Base-by-base conservation (phyloP, 2,113 vertebrate genomes). In the Dissostichus mawsoni region DNA sequence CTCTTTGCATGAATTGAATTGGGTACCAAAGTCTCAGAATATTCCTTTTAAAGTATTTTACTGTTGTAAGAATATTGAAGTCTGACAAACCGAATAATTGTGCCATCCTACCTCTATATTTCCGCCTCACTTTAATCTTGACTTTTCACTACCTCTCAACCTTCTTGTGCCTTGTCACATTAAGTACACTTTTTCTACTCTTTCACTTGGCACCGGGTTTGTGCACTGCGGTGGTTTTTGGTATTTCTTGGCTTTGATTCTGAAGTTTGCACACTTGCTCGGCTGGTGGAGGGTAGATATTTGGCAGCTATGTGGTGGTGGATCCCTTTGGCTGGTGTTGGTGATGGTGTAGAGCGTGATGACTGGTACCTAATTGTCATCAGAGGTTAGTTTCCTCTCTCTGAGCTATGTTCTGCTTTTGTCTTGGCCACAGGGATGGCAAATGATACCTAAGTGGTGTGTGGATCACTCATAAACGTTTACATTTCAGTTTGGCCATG, bases 291-390 rank as follows among this genome's bases (percentile, higher is more conserved):
- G 59, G 61, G 45, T 47, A 0, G 36, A 53, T 67, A 23, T 41
- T 47, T 13, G 69, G 10, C 69, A 62, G 36, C 41, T 73, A 0
- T 69, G 61, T 83, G 84, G 69, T 85, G 66, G 45, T 67, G 80
- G n/a, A n/a, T 74, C 50, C 29, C 29, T 29, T 29, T 29, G 29
- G 3, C 29, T 83, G 84, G 69, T 85, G 66, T 36, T 67, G 80
- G 50, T 41, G 36, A 41, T 41, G 36, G 7, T 57, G 8, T 36
- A 2, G 48, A 11, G n/a, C 58, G 29, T 25, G n/a, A 47, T 17
- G 33, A 4, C 33, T 8, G 20, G 16, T 10, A 9, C 50, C 48
- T 25, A 47, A 4, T 8, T 12, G 50, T 51, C 5, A 5, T 50
- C 12, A 4, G 25, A n/a, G 23, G 36, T 41, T 57, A 33, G 10